phyloP scores from a whole-genome alignment of 2,888 invertebrate species.

The Drosophila anomalipes region DNA sequence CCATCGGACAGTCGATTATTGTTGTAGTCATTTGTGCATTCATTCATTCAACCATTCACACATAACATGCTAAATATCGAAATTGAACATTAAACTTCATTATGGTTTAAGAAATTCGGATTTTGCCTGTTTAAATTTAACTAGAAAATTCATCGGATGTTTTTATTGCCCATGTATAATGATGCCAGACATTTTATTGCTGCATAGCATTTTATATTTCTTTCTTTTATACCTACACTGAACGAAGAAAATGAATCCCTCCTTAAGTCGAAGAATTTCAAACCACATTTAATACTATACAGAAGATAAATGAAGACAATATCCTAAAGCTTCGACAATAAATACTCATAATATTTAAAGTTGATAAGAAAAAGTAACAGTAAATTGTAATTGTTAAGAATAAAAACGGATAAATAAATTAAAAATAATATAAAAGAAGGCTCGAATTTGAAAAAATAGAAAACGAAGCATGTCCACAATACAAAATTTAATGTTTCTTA shows the following conservation, averaged over 20 bases:
- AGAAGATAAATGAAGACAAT: neutral
- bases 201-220: neutral
- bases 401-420: neutral
- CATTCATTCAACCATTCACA: neutral
- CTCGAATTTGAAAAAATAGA: neutral
- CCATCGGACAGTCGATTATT: neutral
- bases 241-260: neutral
- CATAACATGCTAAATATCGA: neutral
- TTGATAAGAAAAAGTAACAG: neutral
- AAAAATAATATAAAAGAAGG: neutral
- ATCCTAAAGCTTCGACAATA: neutral
- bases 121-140: neutral
- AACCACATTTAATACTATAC: neutral
- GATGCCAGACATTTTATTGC: constrained; percentile 19
- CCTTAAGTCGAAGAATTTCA: neutral
- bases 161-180: constrained; percentile 15
- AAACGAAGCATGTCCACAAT: neutral
- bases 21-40: neutral
- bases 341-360: neutral
- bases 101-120: neutral
- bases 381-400: neutral
- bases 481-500: neutral
- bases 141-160: neutral
- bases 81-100: neutral
- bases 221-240: constrained; percentile 1